phyloP scores from a whole-genome alignment of 2,113 vertebrate species.

The Sciurus niger region DNA sequence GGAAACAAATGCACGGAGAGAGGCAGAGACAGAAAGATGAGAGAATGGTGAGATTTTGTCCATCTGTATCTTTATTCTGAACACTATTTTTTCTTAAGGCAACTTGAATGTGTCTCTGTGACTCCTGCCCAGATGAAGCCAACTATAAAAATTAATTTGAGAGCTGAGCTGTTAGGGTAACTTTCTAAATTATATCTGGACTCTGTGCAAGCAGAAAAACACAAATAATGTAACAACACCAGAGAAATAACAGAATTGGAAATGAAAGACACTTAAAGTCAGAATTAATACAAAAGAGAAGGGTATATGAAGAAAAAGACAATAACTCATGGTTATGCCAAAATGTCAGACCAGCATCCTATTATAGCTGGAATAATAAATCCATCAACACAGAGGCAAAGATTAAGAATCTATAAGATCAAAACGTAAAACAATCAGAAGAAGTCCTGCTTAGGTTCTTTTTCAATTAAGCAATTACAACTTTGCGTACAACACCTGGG shows the following conservation, averaged over 20 bases:
- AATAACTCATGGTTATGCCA: neutral
- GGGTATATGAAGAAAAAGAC: neutral
- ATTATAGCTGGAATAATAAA: neutral
- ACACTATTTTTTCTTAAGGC: neutral
- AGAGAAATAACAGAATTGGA: neutral
- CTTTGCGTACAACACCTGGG: neutral
- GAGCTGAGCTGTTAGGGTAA: neutral
- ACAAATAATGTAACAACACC: neutral
- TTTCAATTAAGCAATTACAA: conserved; percentile 61
- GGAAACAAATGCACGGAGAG: neutral
- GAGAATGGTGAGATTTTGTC: neutral
- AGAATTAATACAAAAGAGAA: conserved; percentile 10
- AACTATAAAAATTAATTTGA: conserved; percentile 26
- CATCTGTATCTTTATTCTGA: neutral
- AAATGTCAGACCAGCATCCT: neutral
- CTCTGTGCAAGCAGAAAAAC: neutral
- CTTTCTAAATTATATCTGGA: neutral
- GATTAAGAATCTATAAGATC: conserved; percentile 38
- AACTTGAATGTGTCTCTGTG: neutral
- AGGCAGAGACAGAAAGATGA: neutral
- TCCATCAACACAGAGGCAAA: conserved; percentile 10
- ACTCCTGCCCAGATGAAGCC: conserved; percentile 19
- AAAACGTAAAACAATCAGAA: conserved; percentile 49
- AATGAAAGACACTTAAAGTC: neutral
- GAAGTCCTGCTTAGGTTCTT: conserved; percentile 47